A percentile compares a stretch with the other conserved stretches of the same genome.
Evolutionary conservation across 2,113 vertebrate species (phyloP).

Genomic region (Coracopsis vasa): DNA sequence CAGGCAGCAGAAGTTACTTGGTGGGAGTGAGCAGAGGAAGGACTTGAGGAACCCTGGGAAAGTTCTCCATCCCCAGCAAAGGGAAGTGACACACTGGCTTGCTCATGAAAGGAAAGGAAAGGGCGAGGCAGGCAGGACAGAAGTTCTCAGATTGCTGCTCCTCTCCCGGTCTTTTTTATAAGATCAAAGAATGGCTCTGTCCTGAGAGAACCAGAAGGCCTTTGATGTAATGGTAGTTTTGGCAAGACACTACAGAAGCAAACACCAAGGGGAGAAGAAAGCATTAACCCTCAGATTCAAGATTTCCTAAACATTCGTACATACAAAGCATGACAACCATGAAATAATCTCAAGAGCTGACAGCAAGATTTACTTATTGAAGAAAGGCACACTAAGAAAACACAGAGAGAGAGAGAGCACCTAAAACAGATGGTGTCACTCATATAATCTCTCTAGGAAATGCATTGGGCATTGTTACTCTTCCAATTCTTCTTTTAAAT

Average conservation of each 20-base stretch:
- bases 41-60: background rate
- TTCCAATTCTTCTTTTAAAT: background rate
- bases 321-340: background rate
- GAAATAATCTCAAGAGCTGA: background rate
- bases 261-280: background rate
- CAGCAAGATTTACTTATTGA: background rate
- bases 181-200: constrained; percentile 46
- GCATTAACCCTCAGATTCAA: background rate
- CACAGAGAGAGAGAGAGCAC: background rate
- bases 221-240: constrained; percentile 54
- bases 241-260: constrained; percentile 29
- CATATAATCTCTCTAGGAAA: background rate
- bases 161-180: background rate
- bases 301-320: background rate
- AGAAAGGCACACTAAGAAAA: background rate
- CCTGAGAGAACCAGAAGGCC: background rate
- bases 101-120: constrained; percentile 36
- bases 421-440: background rate
- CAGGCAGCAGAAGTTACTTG: background rate
- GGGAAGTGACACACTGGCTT: background rate
- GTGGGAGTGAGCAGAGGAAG: background rate
- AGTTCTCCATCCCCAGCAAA: background rate
- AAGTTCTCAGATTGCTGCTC: background rate
- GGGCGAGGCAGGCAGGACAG: constrained; percentile 20
- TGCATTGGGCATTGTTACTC: background rate